Conservation (phyloP, 2,113 vertebrate genomes). For the Vidua chalybeata region DNA sequence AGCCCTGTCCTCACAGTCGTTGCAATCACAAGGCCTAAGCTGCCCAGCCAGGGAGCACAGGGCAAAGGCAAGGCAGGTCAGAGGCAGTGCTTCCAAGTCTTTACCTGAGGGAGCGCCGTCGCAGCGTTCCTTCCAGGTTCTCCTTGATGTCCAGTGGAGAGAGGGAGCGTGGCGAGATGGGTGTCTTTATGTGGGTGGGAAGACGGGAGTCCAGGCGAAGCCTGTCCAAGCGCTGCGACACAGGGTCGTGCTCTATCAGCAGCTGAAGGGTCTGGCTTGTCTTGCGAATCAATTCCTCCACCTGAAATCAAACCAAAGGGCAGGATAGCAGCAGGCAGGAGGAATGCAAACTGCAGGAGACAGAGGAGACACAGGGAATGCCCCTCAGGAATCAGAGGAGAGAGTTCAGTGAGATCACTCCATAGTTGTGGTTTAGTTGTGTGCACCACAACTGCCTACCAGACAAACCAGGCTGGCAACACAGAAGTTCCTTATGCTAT, state of each 20-base stretch:
- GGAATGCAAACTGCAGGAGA: background rate
- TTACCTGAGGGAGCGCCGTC: constrained; percentile 89
- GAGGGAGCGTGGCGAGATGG: constrained; percentile 75
- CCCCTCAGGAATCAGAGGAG: background rate
- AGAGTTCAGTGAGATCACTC: background rate
- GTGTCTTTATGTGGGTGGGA: constrained; percentile 78
- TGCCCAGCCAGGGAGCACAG: background rate
- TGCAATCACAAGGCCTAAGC: background rate
- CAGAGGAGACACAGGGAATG: background rate
- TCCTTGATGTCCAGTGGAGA: constrained; percentile 81
- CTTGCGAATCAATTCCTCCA: constrained; percentile 87
- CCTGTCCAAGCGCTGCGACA: constrained; percentile 85
- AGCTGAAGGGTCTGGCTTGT: constrained; percentile 92
- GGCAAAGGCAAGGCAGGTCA: background rate
- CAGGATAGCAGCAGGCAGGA: background rate
- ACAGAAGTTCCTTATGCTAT: background rate
- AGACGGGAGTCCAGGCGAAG: constrained; percentile 82
- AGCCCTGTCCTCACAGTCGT: background rate
- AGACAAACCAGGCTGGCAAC: background rate
- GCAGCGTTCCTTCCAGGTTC: constrained; percentile 81
- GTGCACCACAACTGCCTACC: background rate
- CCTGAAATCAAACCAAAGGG: constrained; percentile 71
- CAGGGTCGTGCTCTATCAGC: constrained; percentile 92
- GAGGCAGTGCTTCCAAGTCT: background rate
- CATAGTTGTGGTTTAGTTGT: background rate